Evolutionary conservation across 2,888 invertebrate species (phyloP).

Genomic region (Coecobrya sp.): DNA sequence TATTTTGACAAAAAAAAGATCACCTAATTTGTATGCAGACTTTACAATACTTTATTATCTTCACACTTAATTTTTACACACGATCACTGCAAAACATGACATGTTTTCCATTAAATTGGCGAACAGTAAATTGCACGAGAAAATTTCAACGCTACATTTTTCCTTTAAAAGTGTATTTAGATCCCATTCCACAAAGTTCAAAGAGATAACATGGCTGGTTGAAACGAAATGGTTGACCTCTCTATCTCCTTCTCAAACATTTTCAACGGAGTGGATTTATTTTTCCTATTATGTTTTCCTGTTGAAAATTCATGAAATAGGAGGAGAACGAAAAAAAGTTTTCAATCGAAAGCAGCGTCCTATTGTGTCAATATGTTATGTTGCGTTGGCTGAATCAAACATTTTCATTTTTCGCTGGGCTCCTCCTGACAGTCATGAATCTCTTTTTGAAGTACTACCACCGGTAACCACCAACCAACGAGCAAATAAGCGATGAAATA

Average conservation of each 20-base stretch:
- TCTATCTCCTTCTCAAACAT: background rate
- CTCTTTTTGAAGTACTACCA: slow-evolving; percentile 40
- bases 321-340: background rate
- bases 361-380: slow-evolving; percentile 26
- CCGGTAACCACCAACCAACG: background rate
- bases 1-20: slow-evolving; percentile 14
- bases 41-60: slow-evolving; percentile 21
- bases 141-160: background rate
- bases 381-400: background rate
- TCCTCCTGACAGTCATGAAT: slow-evolving; percentile 62
- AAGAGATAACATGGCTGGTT: slow-evolving; percentile 32
- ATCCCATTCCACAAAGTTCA: slow-evolving; percentile 31
- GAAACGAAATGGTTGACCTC: slow-evolving; percentile 61
- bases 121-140: background rate
- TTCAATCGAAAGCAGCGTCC: background rate
- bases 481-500: slow-evolving; percentile 63
- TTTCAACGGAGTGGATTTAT: too few species aligned
- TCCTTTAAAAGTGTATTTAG: background rate
- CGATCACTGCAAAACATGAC: slow-evolving; percentile 49
- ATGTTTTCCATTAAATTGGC: slow-evolving; percentile 24
- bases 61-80: slow-evolving; percentile 66
- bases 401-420: slow-evolving; percentile 3
- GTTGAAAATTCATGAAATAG: slow-evolving; percentile 30
- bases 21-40: slow-evolving; percentile 66
- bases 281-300: background rate